Evolutionary conservation across 2,113 vertebrate genomes (phyloP).

Genomic region (Geococcyx californianus): DNA sequence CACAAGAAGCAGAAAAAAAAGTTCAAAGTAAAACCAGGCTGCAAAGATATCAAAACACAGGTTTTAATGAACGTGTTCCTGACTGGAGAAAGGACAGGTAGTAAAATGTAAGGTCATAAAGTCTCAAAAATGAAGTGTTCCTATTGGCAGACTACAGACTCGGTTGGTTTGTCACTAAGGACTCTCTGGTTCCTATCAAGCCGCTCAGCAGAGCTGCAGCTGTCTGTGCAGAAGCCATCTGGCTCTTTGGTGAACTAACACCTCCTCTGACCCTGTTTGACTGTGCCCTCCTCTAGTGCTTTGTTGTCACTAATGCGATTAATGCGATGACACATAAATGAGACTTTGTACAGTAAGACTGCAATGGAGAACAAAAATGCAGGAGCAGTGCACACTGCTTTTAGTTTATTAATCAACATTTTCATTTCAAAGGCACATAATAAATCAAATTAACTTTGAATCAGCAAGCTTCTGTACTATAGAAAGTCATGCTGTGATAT

Average conservation of each 20-base stretch:
- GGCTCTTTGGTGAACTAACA: conserved; percentile 24
- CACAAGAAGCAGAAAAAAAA: not conserved
- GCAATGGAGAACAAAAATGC: not conserved
- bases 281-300: not conserved
- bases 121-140: not conserved
- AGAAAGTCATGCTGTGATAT: conserved; percentile 74
- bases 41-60: not conserved
- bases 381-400: not conserved
- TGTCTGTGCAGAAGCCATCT: conserved; percentile 67
- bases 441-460: conserved; percentile 70
- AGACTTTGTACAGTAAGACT: not conserved
- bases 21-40: not conserved
- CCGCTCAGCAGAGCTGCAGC: conserved; percentile 60
- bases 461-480: conserved; percentile 64
- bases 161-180: conserved; percentile 42
- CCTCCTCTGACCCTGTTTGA: conserved; percentile 21
- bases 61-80: not conserved
- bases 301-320: not conserved
- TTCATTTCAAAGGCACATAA: conserved; percentile 34
- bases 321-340: not conserved
- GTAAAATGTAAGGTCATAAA: not conserved
- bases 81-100: not conserved
- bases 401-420: conserved; percentile 39
- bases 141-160: not conserved
- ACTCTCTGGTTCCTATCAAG: conserved; percentile 46